Conservation (phyloP, 2,888 invertebrate species). For the Erebia aethiops region DNA sequence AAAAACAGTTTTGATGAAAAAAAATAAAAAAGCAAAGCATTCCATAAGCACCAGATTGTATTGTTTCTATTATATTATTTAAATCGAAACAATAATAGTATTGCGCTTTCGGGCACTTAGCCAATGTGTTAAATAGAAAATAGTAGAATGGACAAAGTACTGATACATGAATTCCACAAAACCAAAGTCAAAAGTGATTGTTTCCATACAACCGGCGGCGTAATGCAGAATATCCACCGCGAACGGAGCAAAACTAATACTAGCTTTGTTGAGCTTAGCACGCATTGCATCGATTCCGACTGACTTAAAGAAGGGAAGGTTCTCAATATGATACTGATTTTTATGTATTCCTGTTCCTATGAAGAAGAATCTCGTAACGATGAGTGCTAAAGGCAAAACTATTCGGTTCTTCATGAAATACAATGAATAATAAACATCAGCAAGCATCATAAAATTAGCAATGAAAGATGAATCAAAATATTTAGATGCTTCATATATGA, state of each 20-base stretch:
- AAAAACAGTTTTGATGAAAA: neutral
- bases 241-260: slow-evolving; percentile 28
- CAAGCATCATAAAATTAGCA: neutral
- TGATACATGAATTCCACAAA: slow-evolving; percentile 12
- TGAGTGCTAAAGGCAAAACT: neutral
- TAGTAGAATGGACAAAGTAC: slow-evolving; percentile 20
- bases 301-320: too few relatives aligned
- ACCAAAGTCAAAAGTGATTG: slow-evolving; percentile 50
- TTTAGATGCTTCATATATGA: too few relatives aligned
- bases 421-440: neutral
- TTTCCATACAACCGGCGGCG: slow-evolving; percentile 51
- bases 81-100: neutral
- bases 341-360: too few relatives aligned
- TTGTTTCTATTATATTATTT: too few relatives aligned
- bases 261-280: neutral
- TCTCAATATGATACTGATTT: too few relatives aligned
- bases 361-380: neutral
- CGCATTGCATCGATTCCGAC: neutral
- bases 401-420: neutral
- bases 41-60: neutral
- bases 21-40: too few relatives aligned
- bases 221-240: slow-evolving; percentile 21
- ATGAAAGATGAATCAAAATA: neutral
- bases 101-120: neutral
- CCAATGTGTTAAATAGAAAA: neutral